These are phyloP conservation scores for Colletes collaris DNA, from an alignment of 2,888 invertebrate genomes.

Conservation along the genomic window DNA sequence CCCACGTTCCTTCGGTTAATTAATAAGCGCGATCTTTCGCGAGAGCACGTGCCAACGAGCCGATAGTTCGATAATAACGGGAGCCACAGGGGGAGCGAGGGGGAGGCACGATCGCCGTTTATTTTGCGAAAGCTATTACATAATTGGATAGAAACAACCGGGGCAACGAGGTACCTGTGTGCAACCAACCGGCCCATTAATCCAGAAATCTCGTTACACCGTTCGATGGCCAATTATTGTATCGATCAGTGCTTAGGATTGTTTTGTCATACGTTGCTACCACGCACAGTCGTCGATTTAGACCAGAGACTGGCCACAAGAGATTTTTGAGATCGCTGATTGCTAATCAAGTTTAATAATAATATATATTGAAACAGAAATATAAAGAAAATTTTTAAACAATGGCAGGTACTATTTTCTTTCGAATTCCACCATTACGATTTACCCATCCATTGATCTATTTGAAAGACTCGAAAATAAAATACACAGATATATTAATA, in stretches of 20 bases:
- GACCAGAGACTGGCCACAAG: too few relatives aligned
- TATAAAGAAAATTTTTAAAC: too few relatives aligned
- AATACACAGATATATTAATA: too few relatives aligned
- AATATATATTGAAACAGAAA: too few relatives aligned
- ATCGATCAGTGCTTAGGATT: conserved; percentile 26
- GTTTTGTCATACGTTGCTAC: background rate
- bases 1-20: conserved; percentile 46
- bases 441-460: too few relatives aligned
- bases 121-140: conserved; percentile 34
- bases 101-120: conserved; percentile 16
- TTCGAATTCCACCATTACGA: too few relatives aligned
- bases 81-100: background rate
- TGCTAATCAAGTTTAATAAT: too few relatives aligned
- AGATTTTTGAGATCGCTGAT: too few relatives aligned
- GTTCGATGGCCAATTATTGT: conserved; percentile 13
- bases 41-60: conserved; percentile 44
- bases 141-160: conserved; percentile 41
- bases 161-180: conserved; percentile 16
- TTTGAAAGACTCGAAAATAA: too few relatives aligned
- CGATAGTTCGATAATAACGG: conserved; percentile 27
- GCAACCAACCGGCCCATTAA: conserved; percentile 27
- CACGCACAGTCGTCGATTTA: too few relatives aligned
- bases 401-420: too few relatives aligned
- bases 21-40: conserved; percentile 49
- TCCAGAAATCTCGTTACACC: conserved; percentile 37